phyloP scores from a whole-genome alignment of 2,888 invertebrate genomes.

The Catocala nupta region DNA sequence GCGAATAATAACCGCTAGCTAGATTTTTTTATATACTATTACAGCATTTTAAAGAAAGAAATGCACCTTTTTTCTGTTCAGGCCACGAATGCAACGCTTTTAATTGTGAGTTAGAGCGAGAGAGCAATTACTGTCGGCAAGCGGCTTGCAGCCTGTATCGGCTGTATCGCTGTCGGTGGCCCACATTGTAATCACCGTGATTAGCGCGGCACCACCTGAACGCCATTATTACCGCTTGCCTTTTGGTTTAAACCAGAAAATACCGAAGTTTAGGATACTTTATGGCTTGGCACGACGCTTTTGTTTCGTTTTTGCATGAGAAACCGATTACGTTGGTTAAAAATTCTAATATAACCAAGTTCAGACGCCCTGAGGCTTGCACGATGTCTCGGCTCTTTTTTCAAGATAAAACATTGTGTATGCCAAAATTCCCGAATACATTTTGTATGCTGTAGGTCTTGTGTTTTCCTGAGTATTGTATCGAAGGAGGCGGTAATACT shows the following conservation, averaged over 20 bases:
- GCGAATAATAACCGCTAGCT: too few relatives aligned
- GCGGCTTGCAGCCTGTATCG: conserved; percentile 15
- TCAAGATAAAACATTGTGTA: conserved; percentile 30
- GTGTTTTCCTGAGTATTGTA: conserved; percentile 2
- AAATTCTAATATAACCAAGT: conserved; percentile 44
- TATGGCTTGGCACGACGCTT: conserved; percentile 43
- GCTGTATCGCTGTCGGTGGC: conserved; percentile 47
- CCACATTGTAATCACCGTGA: conserved; percentile 61
- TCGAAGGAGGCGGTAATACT: conserved; percentile 11
- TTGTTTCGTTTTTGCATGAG: conserved; percentile 33
- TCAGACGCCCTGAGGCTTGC: conserved; percentile 35
- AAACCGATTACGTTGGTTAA: conserved; percentile 41
- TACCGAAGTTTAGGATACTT: conserved; percentile 32
- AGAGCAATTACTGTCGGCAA: conserved; percentile 44
- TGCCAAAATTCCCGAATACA: conserved; percentile 28
- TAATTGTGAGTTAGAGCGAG: conserved; percentile 41
- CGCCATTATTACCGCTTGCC: conserved; percentile 39
- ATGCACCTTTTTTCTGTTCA: conserved; percentile 27
- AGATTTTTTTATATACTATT: not conserved
- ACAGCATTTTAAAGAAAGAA: conserved; percentile 1
- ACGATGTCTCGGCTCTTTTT: conserved; percentile 30
- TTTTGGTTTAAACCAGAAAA: conserved; percentile 45
- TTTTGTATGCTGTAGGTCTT: conserved; percentile 16
- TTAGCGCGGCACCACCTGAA: conserved; percentile 51
- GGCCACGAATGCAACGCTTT: conserved; percentile 19